A percentile compares a stretch with the other conserved stretches of the same genome.
Evolutionary conservation across 2,113 vertebrate genomes (phyloP).

Genomic region (Phainopepla nitens): DNA sequence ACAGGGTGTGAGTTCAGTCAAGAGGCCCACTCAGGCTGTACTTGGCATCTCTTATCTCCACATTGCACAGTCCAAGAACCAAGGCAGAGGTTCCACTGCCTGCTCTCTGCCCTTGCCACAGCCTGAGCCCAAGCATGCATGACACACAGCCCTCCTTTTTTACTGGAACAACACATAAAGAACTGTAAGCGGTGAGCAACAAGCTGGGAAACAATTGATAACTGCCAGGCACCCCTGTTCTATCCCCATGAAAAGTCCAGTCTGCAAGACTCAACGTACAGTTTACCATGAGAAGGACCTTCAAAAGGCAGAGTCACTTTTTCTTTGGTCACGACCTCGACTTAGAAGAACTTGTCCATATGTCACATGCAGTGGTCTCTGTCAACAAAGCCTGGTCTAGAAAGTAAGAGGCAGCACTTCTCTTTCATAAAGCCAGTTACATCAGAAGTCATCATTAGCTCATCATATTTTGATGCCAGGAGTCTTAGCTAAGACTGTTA

Average conservation of each 20-base stretch:
- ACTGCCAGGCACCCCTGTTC: background rate
- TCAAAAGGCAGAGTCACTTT: background rate
- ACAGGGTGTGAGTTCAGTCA: fast-evolving
- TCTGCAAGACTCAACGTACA: fast-evolving
- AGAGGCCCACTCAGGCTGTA: background rate
- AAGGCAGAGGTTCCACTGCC: background rate
- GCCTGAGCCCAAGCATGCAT: background rate
- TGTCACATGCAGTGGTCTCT: background rate
- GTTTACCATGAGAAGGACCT: background rate
- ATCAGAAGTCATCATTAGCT: background rate
- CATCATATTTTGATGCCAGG: background rate
- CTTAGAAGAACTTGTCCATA: background rate
- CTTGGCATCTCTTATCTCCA: background rate
- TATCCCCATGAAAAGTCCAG: background rate
- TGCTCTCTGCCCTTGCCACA: background rate
- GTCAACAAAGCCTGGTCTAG: background rate
- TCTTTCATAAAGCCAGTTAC: background rate
- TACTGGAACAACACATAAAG: background rate
- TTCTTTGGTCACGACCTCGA: background rate
- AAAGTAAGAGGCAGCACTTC: background rate
- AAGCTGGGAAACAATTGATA: background rate
- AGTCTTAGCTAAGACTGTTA: background rate
- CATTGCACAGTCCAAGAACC: background rate
- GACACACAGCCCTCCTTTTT: fast-evolving
- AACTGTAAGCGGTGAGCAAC: background rate